phyloP scores from a whole-genome alignment of 2,888 invertebrate genomes.

The Rotaria magnacalcarata region DNA sequence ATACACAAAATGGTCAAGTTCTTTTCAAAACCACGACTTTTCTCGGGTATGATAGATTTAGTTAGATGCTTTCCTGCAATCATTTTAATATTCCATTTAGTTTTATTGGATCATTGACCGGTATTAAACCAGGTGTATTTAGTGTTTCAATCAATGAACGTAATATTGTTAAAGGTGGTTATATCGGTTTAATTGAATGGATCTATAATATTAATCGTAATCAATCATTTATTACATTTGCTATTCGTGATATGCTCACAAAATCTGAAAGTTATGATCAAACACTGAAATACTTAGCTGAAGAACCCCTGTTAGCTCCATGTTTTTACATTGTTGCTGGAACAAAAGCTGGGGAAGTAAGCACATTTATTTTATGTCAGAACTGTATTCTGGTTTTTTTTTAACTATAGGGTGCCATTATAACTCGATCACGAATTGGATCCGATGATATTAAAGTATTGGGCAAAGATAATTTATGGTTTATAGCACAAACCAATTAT shows the following conservation, averaged over 20 bases:
- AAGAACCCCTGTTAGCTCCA: constrained; percentile 42
- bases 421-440: constrained; percentile 57
- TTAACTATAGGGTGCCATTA: constrained; percentile 58
- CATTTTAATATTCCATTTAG: neutral
- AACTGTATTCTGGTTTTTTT: neutral
- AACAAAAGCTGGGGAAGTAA: constrained; percentile 37
- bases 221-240: constrained; percentile 43
- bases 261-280: constrained; percentile 38
- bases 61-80: neutral
- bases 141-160: constrained; percentile 62
- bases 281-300: constrained; percentile 38
- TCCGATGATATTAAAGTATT: constrained; percentile 40
- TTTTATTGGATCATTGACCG: constrained; percentile 35
- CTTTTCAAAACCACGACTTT: constrained; percentile 34
- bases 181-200: constrained; percentile 55
- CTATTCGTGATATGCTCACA: constrained; percentile 39
- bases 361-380: no score
- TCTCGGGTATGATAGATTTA: constrained; percentile 1
- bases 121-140: constrained; percentile 50
- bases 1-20: constrained; percentile 21
- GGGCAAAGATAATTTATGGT: constrained; percentile 38
- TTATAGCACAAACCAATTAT: constrained; percentile 64
- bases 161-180: constrained; percentile 63
- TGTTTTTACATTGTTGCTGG: constrained; percentile 43
- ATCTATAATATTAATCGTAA: constrained; percentile 41